These are phyloP conservation scores for Antrozous pallidus DNA, from an alignment of 2,797 vertebrate genomes.

Conservation along the genomic window DNA sequence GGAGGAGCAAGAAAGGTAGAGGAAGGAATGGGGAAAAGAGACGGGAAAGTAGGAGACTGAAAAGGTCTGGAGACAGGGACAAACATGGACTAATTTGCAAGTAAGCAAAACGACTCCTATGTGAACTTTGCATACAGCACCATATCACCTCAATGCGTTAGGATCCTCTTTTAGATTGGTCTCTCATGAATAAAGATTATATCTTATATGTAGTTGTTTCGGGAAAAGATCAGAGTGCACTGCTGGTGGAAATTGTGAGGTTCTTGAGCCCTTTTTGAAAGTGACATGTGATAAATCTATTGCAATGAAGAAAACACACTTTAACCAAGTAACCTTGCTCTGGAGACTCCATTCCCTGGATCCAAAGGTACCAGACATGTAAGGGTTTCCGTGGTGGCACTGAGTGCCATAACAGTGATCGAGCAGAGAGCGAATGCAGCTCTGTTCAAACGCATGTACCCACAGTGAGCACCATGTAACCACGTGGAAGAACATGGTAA, in stretches of 20 bases:
- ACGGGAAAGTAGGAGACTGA: not conserved
- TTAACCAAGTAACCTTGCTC: no score
- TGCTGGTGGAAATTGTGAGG: not conserved
- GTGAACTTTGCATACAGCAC: not conserved
- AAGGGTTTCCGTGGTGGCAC: no score
- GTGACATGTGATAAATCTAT: not conserved
- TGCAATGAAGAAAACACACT: not conserved
- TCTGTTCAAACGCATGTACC: not conserved
- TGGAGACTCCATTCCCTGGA: no score
- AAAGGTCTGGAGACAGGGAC: not conserved
- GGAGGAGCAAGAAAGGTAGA: accelerated
- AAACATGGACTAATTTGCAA: not conserved
- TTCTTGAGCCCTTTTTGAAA: not conserved
- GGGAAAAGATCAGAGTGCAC: not conserved
- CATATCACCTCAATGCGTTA: accelerated
- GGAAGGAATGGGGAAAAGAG: accelerated
- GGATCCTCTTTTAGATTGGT: not conserved
- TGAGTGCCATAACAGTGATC: not conserved
- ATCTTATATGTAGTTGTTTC: not conserved
- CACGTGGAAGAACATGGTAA: not conserved
- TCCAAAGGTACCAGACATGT: not conserved
- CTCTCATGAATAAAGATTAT: not conserved
- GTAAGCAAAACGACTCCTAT: not conserved
- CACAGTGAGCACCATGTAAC: not conserved
- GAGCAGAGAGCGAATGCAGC: not conserved